Percentiles rank a stretch among this genome's conserved stretches.
These are phyloP conservation scores for Petroica traversi DNA, from an alignment of 2,113 vertebrate species.

Conservation along the genomic window DNA sequence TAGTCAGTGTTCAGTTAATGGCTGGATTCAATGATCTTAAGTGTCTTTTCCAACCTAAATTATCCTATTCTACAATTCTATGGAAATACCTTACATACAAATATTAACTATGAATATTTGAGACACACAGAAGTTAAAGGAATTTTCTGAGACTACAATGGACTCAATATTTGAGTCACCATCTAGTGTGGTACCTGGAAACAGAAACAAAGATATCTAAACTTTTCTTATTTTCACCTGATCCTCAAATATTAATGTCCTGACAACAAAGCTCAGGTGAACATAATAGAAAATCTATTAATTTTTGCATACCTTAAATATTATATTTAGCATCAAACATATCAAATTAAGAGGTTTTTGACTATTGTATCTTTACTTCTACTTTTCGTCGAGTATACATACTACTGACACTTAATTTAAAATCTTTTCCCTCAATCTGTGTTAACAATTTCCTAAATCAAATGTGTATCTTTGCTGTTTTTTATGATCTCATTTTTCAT, in stretches of 20 bases:
- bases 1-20: accelerated
- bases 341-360: background rate
- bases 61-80: background rate
- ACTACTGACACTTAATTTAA: background rate
- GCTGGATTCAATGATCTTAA: background rate
- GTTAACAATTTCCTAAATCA: background rate
- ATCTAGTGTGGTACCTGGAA: background rate
- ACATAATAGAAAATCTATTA: background rate
- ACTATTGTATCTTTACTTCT: background rate
- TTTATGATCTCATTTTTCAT: background rate
- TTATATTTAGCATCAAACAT: background rate
- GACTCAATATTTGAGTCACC: background rate
- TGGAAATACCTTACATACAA: background rate
- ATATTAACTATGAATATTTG: background rate
- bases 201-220: background rate
- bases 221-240: background rate
- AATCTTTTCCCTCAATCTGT: background rate
- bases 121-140: background rate
- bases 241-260: background rate
- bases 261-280: background rate
- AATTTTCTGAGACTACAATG: background rate
- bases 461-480: background rate
- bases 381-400: background rate
- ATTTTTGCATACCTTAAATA: background rate
- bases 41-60: background rate